A percentile compares a stretch with the other conserved stretches of the same genome.
These are phyloP conservation scores for Pluvialis apricaria DNA, from an alignment of 2,113 vertebrate species.

Conservation along the genomic window DNA sequence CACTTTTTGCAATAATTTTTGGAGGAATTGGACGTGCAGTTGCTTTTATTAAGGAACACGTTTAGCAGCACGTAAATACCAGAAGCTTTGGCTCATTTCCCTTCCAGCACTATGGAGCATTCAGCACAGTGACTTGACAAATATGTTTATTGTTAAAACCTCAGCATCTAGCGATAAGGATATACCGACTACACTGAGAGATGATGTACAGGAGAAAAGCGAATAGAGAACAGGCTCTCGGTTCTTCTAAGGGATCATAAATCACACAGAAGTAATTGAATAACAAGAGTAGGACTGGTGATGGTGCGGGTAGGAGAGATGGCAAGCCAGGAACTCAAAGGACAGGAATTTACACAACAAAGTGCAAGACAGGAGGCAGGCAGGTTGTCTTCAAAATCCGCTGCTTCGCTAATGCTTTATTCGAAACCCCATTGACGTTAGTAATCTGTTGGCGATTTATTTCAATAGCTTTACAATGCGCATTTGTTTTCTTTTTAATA, in stretches of 20 bases:
- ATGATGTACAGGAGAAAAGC: neutral
- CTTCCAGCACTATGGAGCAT: constrained; percentile 12
- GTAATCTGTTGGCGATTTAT: neutral
- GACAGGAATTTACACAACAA: neutral
- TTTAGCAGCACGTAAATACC: neutral
- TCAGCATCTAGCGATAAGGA: neutral
- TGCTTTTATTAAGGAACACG: neutral
- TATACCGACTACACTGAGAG: neutral
- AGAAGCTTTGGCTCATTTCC: constrained; percentile 32
- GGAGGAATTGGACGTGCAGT: neutral
- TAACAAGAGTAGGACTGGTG: neutral
- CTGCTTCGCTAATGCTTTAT: neutral
- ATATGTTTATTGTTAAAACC: constrained; percentile 58
- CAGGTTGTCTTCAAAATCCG: neutral
- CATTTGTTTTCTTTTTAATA: constrained; percentile 55
- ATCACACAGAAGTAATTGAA: constrained; percentile 5
- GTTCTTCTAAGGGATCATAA: neutral
- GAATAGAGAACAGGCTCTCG: neutral
- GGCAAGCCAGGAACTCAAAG: neutral
- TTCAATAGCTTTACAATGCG: constrained; percentile 17
- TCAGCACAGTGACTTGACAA: constrained; percentile 63
- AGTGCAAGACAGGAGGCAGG: neutral
- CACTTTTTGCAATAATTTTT: neutral
- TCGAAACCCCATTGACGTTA: neutral
- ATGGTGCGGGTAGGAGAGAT: neutral